phyloP scores from a whole-genome alignment of 2,888 invertebrate genomes.

The Phyllotreta striolata region DNA sequence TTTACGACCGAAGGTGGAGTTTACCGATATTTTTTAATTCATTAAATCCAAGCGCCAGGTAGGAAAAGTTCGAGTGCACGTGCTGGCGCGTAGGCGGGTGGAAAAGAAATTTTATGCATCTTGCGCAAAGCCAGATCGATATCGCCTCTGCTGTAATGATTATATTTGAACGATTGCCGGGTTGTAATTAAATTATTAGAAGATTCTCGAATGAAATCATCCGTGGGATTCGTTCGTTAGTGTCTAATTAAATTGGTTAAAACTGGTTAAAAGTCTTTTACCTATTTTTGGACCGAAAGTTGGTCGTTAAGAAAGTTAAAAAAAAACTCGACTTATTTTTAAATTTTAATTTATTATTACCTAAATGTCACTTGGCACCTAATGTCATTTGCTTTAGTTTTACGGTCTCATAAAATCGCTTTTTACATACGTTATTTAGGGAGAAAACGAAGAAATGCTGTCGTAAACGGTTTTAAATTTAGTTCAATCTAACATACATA shows the following conservation, averaged over 20 bases:
- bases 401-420: conserved; percentile 8
- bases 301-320: neutral
- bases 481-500: neutral
- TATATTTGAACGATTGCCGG: neutral
- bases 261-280: no score
- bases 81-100: conserved; percentile 12
- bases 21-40: conserved; percentile 16
- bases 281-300: conserved; percentile 8
- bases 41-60: conserved; percentile 15
- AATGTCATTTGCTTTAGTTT: neutral
- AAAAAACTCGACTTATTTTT: conserved; percentile 4
- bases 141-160: neutral
- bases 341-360: conserved; percentile 15
- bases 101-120: neutral
- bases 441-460: no score
- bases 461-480: neutral
- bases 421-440: no score
- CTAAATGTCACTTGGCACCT: conserved; percentile 8
- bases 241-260: no score
- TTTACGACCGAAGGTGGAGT: conserved; percentile 17
- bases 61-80: conserved; percentile 6
- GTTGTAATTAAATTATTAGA: no score
- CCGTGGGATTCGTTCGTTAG: no score
- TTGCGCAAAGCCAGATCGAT: conserved; percentile 11
- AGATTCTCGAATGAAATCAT: no score